Percentiles rank a stretch among this genome's conserved stretches.
phyloP scores from a whole-genome alignment of 2,797 vertebrate genomes.

The Morelia viridis region DNA sequence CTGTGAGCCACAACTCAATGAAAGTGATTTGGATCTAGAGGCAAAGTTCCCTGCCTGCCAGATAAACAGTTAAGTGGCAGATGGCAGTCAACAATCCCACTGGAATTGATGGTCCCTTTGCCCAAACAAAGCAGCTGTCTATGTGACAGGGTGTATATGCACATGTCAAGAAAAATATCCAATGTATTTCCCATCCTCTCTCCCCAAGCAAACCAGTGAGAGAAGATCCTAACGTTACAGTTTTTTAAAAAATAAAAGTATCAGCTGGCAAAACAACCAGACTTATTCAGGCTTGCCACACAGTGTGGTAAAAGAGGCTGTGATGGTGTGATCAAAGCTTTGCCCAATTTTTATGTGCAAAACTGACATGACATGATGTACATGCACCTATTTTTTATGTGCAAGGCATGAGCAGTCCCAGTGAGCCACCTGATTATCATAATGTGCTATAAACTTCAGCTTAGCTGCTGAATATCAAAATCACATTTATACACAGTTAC shows the following conservation, averaged over 20 bases:
- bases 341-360: neutral
- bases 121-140: constrained; percentile 22
- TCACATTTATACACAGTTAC: no score
- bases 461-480: neutral
- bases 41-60: neutral
- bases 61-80: constrained; percentile 16
- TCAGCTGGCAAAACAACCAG: neutral
- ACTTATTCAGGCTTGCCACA: neutral
- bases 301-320: neutral
- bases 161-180: constrained; percentile 3
- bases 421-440: neutral
- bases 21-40: constrained; percentile 16
- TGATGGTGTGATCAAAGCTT: neutral
- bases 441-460: neutral
- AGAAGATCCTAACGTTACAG: neutral
- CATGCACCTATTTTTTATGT: neutral
- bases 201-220: neutral
- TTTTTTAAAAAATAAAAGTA: neutral
- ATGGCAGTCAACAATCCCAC: constrained; percentile 2
- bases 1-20: constrained; percentile 19
- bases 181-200: neutral
- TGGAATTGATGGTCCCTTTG: neutral
- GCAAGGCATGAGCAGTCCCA: neutral
- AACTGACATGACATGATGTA: no score
- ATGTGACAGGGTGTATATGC: neutral